Conservation (phyloP, 2,888 invertebrate species). For the Philereme transversata region DNA sequence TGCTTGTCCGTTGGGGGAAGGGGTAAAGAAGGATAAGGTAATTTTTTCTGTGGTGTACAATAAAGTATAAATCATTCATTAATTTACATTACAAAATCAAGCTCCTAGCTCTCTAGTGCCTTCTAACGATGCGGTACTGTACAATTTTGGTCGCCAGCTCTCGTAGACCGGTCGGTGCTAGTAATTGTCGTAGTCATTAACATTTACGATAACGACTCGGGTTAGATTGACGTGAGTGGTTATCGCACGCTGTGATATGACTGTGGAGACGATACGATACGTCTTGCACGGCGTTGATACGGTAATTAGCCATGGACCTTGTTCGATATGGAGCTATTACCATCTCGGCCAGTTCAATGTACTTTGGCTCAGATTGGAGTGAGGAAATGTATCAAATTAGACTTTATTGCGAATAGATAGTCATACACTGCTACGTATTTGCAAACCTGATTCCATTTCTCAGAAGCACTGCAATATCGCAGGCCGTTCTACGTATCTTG, state of each 20-base stretch:
- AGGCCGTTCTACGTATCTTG: too few relatives aligned
- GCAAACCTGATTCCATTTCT: too few relatives aligned
- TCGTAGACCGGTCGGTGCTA: slow-evolving; percentile 61
- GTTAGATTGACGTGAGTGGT: slow-evolving; percentile 71
- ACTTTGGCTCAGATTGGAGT: too few relatives aligned
- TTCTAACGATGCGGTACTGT: slow-evolving; percentile 41
- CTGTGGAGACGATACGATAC: slow-evolving; percentile 49
- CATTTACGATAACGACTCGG: slow-evolving; percentile 79
- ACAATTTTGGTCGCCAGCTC: slow-evolving; percentile 64
- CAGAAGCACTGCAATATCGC: too few relatives aligned
- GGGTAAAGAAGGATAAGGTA: too few relatives aligned
- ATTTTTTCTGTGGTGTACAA: too few relatives aligned
- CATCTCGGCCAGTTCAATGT: slow-evolving; percentile 9
- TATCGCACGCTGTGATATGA: slow-evolving; percentile 62
- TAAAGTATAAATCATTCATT: too few relatives aligned
- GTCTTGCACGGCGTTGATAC: slow-evolving; percentile 10
- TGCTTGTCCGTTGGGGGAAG: too few relatives aligned
- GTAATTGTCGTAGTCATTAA: slow-evolving; percentile 80
- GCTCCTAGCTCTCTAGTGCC: background rate
- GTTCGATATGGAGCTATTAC: slow-evolving; percentile 1
- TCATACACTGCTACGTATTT: too few relatives aligned
- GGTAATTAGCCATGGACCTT: slow-evolving; percentile 10
- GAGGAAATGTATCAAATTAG: too few relatives aligned
- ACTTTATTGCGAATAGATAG: too few relatives aligned
- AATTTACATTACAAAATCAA: too few relatives aligned